Evolutionary conservation across 2,888 invertebrate genomes (phyloP), one percentile per base, ranked within the genome.

Genomic region (Melanophora roralis): DNA sequence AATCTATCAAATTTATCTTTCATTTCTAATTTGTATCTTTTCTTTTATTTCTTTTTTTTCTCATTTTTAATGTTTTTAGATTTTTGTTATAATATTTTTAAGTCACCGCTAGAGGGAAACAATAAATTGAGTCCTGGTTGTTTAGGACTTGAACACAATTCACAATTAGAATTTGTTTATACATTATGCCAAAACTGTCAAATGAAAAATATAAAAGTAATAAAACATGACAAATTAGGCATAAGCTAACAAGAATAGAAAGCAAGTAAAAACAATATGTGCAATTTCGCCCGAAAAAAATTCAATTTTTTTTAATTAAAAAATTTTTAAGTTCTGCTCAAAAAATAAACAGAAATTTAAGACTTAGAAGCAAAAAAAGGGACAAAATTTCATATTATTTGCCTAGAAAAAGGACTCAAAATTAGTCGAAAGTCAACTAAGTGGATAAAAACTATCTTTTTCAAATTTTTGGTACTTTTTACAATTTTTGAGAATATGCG

Each of bases 11-110:
- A 27, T 27, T 27, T 27, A 27, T 40, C 27, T 62, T 47, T 57
- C 59, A 34, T 65, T 51, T 59, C 8, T 49, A 43, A 69, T 76
- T 76, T 36, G 71, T 60, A 36, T 36, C 45, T 65, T 59, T 59
- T 59, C 59, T 64, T 21, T 51, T 23, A 69, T 76, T 76, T 36
- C 65, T 60, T 34, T 36, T 36, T 65, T 59, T 59, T 59, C 59
- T 64, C 14, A 43, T 23, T 74, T 74, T 69, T 53, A 14, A 72
- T 64, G 78, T 78, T 78, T 78, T 72, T 72, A 72, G 78, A 68
- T 78, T 74, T 74, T 43, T 40, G 49, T 64, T 73, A 62, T 43
- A 69, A 32, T 32, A 49, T 55, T 55, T 38, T n/a, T 14, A 51
- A 19, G n/a, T 4, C 43, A 51, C 32, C 12, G 55, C 71, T 43